A percentile compares a stretch with the other conserved stretches of the same genome.
phyloP scores from a whole-genome alignment of 1,140 invertebrate species.

The Drosophila sechellia region DNA sequence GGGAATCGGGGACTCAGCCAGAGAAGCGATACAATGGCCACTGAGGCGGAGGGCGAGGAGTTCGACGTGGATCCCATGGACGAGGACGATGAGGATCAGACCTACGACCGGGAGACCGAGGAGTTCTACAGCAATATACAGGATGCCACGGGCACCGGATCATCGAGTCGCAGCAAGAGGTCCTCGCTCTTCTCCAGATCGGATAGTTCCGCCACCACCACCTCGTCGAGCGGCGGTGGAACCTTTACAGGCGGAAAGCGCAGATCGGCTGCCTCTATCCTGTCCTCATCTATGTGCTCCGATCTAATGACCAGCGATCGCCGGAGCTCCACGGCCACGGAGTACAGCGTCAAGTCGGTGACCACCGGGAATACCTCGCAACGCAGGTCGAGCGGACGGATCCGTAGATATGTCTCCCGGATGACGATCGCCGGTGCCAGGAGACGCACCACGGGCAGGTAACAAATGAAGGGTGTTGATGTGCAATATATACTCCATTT shows the following conservation, averaged over 20 bases:
- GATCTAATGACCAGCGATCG: constrained; percentile 77
- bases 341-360: constrained; percentile 69
- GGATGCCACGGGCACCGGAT: constrained; percentile 63
- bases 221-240: constrained; percentile 78
- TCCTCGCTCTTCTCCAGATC: constrained; percentile 83
- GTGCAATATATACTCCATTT: no score
- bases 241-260: constrained; percentile 71
- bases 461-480: constrained; percentile 14
- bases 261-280: constrained; percentile 76
- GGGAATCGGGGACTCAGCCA: constrained; percentile 37
- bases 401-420: constrained; percentile 74
- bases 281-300: constrained; percentile 81
- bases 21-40: constrained; percentile 72
- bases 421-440: constrained; percentile 83
- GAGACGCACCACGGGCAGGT: constrained; percentile 84
- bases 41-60: constrained; percentile 67
- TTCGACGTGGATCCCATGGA: constrained; percentile 75
- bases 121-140: constrained; percentile 83
- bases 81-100: constrained; percentile 67
- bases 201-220: constrained; percentile 82
- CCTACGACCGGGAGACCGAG: constrained; percentile 78
- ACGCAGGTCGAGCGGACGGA: constrained; percentile 75
- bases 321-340: constrained; percentile 78
- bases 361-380: constrained; percentile 22
- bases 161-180: constrained; percentile 66